These are phyloP conservation scores for Rhinophrynus dorsalis DNA, from an alignment of 2,797 vertebrate species.

Conservation along the genomic window DNA sequence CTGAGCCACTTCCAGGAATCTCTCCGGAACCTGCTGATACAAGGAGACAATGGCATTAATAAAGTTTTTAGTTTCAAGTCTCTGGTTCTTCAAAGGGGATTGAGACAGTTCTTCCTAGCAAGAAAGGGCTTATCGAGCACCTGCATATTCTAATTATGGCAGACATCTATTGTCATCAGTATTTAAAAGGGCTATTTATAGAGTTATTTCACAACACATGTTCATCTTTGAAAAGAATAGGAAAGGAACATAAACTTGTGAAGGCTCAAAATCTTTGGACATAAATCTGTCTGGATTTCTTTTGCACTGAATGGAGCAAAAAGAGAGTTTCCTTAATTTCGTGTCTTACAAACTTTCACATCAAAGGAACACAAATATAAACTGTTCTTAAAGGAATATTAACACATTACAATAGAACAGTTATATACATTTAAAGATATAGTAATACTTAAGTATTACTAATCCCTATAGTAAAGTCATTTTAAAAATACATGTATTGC, in stretches of 20 bases:
- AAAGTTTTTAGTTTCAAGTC: conserved; percentile 84
- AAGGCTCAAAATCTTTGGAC: conserved; percentile 21
- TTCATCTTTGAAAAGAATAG: conserved; percentile 63
- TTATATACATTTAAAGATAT: too few species aligned
- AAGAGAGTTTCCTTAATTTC: too few species aligned
- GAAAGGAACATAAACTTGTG: conserved; percentile 52
- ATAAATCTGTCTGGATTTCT: not conserved
- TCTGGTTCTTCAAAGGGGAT: conserved; percentile 76
- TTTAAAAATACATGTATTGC: too few species aligned
- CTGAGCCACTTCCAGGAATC: conserved; percentile 98
- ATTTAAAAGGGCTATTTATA: conserved; percentile 74
- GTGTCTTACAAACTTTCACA: too few species aligned
- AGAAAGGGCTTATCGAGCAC: conserved; percentile 72
- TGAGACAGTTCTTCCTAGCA: conserved; percentile 71
- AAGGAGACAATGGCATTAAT: conserved; percentile 86
- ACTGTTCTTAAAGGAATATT: too few species aligned
- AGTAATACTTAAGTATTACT: too few species aligned
- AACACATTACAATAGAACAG: too few species aligned
- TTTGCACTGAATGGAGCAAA: not conserved
- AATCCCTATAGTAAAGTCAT: too few species aligned
- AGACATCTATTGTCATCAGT: conserved; percentile 70
- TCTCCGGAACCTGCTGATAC: conserved; percentile 93
- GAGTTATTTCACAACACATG: conserved; percentile 68
- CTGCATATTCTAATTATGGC: conserved; percentile 77
- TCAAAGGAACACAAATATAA: too few species aligned